phyloP scores from a whole-genome alignment of 1,140 invertebrate species.

The Copidosoma floridanum region DNA sequence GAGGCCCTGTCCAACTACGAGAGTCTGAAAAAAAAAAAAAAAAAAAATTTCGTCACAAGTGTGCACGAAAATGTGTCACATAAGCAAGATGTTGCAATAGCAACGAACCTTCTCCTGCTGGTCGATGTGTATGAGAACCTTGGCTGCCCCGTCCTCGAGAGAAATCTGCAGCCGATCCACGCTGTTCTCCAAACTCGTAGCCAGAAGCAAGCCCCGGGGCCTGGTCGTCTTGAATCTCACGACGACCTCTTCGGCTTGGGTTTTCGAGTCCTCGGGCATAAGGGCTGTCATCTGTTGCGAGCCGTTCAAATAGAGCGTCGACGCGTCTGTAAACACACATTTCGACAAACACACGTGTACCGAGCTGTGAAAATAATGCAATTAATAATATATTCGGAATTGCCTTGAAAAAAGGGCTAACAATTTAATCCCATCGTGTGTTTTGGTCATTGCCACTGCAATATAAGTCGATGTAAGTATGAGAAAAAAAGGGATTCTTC shows the following conservation, averaged over 20 bases:
- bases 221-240: slow-evolving; percentile 84
- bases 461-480: no score
- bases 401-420: no score
- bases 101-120: slow-evolving; percentile 77
- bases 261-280: slow-evolving; percentile 76
- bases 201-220: slow-evolving; percentile 70
- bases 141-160: slow-evolving; percentile 75
- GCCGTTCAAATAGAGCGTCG: slow-evolving; percentile 85
- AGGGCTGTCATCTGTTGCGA: slow-evolving; percentile 80
- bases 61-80: no score
- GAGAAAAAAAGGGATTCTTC: no score
- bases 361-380: no score
- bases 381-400: no score
- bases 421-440: no score
- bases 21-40: slow-evolving; percentile 66
- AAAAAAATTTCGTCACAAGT: no score
- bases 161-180: slow-evolving; percentile 80
- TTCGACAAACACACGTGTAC: no score
- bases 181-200: slow-evolving; percentile 74
- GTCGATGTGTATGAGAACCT: slow-evolving; percentile 78
- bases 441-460: no score
- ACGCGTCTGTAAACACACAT: slow-evolving; percentile 67
- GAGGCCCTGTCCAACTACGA: slow-evolving; percentile 78
- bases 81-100: no score
- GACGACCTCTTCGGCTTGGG: slow-evolving; percentile 88